Conservation (phyloP, 1,140 invertebrate species). For the Parapsyche elsis region DNA sequence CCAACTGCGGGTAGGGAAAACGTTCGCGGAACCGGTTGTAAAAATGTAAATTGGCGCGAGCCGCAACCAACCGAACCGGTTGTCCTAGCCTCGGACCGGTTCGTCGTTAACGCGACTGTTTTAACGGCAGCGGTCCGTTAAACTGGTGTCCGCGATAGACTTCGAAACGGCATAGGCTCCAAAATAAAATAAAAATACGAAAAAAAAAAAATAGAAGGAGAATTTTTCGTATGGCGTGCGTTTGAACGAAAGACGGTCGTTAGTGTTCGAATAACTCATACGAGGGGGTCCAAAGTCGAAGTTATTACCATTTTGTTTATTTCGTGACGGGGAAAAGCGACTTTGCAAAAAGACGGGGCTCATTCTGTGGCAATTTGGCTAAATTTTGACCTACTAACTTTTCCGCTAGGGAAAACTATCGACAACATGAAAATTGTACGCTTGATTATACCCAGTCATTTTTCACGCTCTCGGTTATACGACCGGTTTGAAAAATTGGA, state of each 20-base stretch:
- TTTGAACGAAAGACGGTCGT: slow-evolving; percentile 8
- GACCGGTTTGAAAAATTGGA: too few species aligned
- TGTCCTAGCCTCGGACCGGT: neutral
- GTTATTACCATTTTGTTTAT: neutral
- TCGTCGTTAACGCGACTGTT: slow-evolving; percentile 1
- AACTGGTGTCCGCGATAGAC: slow-evolving; percentile 21
- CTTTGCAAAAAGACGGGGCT: neutral
- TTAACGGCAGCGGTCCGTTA: slow-evolving; percentile 22
- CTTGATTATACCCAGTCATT: neutral
- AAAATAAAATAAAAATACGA: neutral
- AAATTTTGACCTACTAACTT: neutral
- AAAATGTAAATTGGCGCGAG: neutral
- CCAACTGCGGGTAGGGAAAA: neutral
- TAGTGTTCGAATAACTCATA: neutral
- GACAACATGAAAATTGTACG: neutral
- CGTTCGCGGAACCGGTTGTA: neutral
- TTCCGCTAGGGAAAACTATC: slow-evolving; percentile 8
- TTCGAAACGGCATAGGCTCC: neutral
- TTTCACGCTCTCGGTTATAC: too few species aligned
- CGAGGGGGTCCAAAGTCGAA: neutral
- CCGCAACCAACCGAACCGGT: neutral
- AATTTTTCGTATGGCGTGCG: neutral
- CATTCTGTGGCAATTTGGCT: neutral
- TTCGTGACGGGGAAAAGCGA: neutral
- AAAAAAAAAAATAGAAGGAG: neutral